Evolutionary conservation across 2,888 invertebrate species (phyloP).

Genomic region (Ethmia dodecea): DNA sequence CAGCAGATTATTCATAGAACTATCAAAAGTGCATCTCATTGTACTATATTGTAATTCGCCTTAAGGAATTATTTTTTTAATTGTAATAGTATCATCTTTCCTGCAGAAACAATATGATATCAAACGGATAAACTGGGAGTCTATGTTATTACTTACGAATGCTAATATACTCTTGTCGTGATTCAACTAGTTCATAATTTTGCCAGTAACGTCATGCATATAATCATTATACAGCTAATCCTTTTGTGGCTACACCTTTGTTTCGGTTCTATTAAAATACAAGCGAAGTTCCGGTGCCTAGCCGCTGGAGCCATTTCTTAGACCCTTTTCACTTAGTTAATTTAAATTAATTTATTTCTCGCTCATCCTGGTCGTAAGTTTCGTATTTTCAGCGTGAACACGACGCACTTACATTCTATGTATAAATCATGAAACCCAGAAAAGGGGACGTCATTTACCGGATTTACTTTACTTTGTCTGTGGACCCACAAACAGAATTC

Average conservation of each 20-base stretch:
- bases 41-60: no score
- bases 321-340: slow-evolving; percentile 63
- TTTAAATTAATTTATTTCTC: slow-evolving; percentile 68
- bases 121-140: no score
- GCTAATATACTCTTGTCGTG: no score
- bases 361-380: slow-evolving; percentile 50
- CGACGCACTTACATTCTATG: slow-evolving; percentile 19
- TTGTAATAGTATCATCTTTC: no score
- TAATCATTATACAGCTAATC: slow-evolving; percentile 45
- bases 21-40: no score
- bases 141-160: no score
- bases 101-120: no score
- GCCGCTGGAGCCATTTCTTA: slow-evolving; percentile 52
- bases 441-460: slow-evolving; percentile 2
- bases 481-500: slow-evolving; percentile 31
- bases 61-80: no score
- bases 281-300: slow-evolving; percentile 56
- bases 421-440: neutral
- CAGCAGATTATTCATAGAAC: no score
- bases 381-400: slow-evolving; percentile 34
- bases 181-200: no score
- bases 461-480: neutral
- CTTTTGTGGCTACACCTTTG: slow-evolving; percentile 63
- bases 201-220: slow-evolving; percentile 32
- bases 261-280: slow-evolving; percentile 58